Conservation (phyloP, 1,140 invertebrate species). For the Drosophila subpulchrella region DNA sequence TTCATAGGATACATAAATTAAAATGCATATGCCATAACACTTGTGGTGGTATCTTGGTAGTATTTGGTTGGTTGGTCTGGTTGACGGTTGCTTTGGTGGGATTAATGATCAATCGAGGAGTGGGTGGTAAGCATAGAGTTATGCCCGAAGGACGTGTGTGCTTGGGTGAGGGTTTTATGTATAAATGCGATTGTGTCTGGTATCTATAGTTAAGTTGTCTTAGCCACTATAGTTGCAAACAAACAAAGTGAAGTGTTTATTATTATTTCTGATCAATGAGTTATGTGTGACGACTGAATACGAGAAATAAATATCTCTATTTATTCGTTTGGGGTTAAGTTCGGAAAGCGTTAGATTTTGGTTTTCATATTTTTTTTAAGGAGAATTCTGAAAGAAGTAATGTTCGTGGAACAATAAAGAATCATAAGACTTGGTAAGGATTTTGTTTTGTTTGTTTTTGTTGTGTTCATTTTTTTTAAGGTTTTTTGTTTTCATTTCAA, state of each 20-base stretch:
- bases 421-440: constrained; percentile 64
- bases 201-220: constrained; percentile 63
- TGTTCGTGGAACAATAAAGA: constrained; percentile 33
- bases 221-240: constrained; percentile 74
- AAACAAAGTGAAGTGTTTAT: constrained; percentile 72
- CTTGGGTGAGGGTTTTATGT: constrained; percentile 22
- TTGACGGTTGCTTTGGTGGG: constrained; percentile 26
- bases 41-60: constrained; percentile 32
- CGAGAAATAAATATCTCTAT: constrained; percentile 30
- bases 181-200: constrained; percentile 33
- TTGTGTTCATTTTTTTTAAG: constrained; percentile 49
- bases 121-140: constrained; percentile 56
- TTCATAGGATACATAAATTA: constrained; percentile 7
- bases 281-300: constrained; percentile 68
- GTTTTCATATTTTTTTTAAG: constrained; percentile 36
- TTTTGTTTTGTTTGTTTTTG: constrained; percentile 59
- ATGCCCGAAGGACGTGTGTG: constrained; percentile 33
- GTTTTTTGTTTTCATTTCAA: constrained; percentile 68
- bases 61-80: constrained; percentile 23
- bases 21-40: constrained; percentile 35
- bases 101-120: constrained; percentile 41
- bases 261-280: constrained; percentile 70
- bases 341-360: constrained; percentile 68
- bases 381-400: constrained; percentile 32
- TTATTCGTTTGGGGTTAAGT: constrained; percentile 42